These are phyloP conservation scores for Puffinus mauretanicus DNA, from an alignment of 2,113 vertebrate genomes.

Conservation along the genomic window DNA sequence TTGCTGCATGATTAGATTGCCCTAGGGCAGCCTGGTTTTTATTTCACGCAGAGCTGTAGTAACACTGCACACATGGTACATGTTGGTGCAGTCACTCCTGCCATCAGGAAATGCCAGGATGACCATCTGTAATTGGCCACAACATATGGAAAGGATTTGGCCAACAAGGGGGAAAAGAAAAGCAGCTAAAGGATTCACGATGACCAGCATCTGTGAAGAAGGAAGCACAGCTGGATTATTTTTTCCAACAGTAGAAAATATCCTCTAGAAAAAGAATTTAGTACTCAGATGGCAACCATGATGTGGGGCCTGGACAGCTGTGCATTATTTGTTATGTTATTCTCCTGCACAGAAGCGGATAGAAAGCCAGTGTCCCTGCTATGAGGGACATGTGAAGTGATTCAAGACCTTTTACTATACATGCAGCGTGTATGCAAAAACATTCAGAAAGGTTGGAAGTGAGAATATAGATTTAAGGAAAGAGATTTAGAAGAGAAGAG, in stretches of 20 bases:
- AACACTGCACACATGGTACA: not conserved
- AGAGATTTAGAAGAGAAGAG: not conserved
- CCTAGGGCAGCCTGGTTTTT: slow-evolving; percentile 52
- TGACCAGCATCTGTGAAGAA: slow-evolving; percentile 22
- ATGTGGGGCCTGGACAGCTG: not conserved
- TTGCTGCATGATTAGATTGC: slow-evolving; percentile 34
- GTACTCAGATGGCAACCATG: not conserved
- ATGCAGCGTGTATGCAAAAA: rapidly evolving
- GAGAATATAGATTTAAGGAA: not conserved
- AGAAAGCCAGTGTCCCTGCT: not conserved
- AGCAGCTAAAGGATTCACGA: not conserved
- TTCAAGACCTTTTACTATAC: not conserved
- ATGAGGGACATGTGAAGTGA: not conserved
- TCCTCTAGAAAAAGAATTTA: not conserved
- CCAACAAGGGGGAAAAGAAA: slow-evolving; percentile 3
- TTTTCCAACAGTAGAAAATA: slow-evolving; percentile 17
- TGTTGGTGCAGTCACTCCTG: not conserved
- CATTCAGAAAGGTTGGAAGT: not conserved
- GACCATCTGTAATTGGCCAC: slow-evolving; percentile 59
- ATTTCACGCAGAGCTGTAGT: not conserved
- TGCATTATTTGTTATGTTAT: not conserved
- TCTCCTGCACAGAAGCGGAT: not conserved
- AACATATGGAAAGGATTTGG: slow-evolving; percentile 52
- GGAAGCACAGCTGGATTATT: not conserved
- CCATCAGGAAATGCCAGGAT: slow-evolving; percentile 29